phyloP scores from a whole-genome alignment of 2,113 vertebrate genomes.

The Chlorodrepanis virens region DNA sequence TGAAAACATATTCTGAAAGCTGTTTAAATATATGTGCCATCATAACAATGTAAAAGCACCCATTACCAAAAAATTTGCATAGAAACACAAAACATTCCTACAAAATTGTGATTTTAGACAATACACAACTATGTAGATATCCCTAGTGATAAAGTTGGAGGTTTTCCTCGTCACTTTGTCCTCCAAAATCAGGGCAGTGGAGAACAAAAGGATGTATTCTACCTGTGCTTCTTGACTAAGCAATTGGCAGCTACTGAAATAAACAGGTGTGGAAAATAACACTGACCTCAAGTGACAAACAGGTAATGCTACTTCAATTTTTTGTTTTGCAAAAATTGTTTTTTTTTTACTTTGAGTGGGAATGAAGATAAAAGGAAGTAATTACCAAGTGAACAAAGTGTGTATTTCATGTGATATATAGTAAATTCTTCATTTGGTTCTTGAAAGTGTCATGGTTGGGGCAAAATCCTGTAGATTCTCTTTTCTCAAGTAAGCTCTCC shows the following conservation, averaged over 20 bases:
- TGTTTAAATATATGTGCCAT: background rate
- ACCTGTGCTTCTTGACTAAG: background rate
- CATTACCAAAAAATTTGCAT: background rate
- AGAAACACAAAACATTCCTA: background rate
- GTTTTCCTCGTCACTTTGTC: background rate
- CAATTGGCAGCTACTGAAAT: background rate
- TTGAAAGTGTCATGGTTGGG: background rate
- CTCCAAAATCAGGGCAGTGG: background rate
- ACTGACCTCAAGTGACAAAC: background rate
- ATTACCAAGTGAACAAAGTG: background rate
- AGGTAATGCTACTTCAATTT: background rate
- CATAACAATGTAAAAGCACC: background rate
- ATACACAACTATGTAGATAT: background rate
- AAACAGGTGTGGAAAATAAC: background rate
- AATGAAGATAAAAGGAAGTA: background rate
- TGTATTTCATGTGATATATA: background rate
- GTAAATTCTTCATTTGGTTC: background rate
- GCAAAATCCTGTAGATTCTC: background rate
- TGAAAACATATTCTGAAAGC: background rate
- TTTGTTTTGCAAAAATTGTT: background rate
- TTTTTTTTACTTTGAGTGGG: background rate
- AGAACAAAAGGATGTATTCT: background rate
- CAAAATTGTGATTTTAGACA: background rate
- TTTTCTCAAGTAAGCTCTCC: background rate
- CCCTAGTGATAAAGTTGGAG: background rate